These are phyloP conservation scores for Metaphire vulgaris DNA, from an alignment of 1,140 invertebrate genomes.

Conservation along the genomic window DNA sequence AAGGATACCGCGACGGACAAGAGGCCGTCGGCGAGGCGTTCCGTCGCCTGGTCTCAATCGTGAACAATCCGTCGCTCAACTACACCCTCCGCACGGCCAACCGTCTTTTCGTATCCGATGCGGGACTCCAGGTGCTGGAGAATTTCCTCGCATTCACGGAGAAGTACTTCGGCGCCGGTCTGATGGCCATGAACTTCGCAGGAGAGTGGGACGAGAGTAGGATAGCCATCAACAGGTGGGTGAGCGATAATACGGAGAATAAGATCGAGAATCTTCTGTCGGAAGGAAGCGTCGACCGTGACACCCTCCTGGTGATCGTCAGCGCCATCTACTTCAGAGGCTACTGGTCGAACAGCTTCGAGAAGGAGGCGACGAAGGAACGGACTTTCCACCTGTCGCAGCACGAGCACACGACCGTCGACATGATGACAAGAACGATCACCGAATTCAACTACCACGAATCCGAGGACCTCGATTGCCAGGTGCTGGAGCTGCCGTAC, in stretches of 20 bases:
- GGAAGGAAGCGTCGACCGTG: slow-evolving; percentile 51
- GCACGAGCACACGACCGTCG: neutral
- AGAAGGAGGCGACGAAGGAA: neutral
- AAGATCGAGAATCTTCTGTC: slow-evolving; percentile 66
- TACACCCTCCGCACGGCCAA: neutral
- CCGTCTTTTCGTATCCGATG: neutral
- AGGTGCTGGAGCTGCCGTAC: slow-evolving; percentile 66
- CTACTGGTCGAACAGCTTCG: slow-evolving; percentile 2
- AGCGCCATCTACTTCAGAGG: slow-evolving; percentile 82
- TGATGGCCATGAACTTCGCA: neutral
- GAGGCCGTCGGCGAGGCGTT: neutral
- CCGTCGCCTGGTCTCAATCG: neutral
- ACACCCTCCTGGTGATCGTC: slow-evolving; percentile 61
- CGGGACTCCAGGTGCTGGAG: neutral
- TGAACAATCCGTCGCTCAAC: neutral
- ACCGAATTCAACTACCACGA: neutral
- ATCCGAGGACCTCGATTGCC: slow-evolving; percentile 56
- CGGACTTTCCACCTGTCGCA: neutral
- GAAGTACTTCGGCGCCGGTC: neutral
- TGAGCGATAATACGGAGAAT: slow-evolving; percentile 62
- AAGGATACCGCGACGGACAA: neutral
- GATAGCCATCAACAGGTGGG: slow-evolving; percentile 66
- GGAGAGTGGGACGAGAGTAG: neutral
- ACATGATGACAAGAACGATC: neutral
- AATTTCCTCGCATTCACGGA: neutral